Evolutionary conservation across 2,797 vertebrate species (phyloP).

Genomic region (Macropodus opercularis): DNA sequence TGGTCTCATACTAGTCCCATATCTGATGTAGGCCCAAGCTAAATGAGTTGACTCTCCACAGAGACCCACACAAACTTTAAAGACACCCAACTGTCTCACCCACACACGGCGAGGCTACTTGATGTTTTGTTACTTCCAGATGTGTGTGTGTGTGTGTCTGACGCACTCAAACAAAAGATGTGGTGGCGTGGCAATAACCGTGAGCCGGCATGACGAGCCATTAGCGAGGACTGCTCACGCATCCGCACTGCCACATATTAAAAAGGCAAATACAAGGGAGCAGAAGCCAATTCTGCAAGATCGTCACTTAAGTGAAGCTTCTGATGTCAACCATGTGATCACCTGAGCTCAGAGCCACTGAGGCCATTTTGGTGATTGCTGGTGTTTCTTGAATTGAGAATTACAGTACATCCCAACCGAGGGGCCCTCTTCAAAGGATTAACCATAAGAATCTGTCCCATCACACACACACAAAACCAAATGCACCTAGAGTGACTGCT

Average conservation of each 20-base stretch:
- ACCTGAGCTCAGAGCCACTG: not conserved
- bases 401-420: slow-evolving; percentile 8
- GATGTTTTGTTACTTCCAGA: no score
- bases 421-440: slow-evolving; percentile 50
- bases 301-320: not conserved
- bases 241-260: slow-evolving; percentile 5
- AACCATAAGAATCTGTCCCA: slow-evolving; percentile 28
- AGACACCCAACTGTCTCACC: not conserved
- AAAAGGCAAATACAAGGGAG: not conserved
- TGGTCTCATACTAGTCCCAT: slow-evolving; percentile 40
- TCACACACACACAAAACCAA: slow-evolving; percentile 23
- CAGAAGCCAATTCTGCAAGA: not conserved
- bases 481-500: slow-evolving; percentile 40
- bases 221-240: not conserved
- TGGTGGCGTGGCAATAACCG: not conserved
- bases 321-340: not conserved
- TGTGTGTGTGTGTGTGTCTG: no score
- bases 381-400: no score
- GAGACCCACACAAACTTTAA: slow-evolving; percentile 11
- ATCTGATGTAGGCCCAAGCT: slow-evolving; percentile 43
- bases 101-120: no score
- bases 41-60: slow-evolving; percentile 38
- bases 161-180: not conserved
- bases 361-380: not conserved
- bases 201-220: not conserved